These are phyloP conservation scores for Sepiola atlantica DNA, from an alignment of 2,888 invertebrate species.

Conservation along the genomic window DNA sequence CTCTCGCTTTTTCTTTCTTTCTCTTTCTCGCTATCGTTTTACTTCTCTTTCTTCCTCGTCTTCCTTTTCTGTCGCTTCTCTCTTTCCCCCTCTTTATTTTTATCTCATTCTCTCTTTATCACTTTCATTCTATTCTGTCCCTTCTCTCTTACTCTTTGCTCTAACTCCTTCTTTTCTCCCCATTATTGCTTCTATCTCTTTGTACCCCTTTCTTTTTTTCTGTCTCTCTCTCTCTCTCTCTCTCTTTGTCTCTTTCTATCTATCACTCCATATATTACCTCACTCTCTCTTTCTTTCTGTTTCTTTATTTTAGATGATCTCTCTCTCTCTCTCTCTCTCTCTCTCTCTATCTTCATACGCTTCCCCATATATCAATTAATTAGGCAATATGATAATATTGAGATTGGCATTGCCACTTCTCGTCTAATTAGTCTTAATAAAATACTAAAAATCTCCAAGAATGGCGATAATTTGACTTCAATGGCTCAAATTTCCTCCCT, in stretches of 20 bases:
- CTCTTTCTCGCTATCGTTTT: too few species aligned
- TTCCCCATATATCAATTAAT: background rate
- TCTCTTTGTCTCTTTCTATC: too few species aligned
- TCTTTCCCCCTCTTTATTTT: too few species aligned
- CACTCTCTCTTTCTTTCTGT: background rate
- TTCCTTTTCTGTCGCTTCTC: too few species aligned
- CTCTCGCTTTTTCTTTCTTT: too few species aligned
- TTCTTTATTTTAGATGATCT: background rate
- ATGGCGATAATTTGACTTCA: background rate
- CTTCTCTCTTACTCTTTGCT: too few species aligned
- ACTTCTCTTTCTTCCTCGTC: too few species aligned
- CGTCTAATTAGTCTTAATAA: background rate
- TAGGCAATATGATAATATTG: conserved; percentile 22
- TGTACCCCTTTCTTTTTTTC: too few species aligned
- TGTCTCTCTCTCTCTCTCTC: too few species aligned
- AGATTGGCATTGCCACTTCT: background rate
- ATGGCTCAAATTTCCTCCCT: background rate
- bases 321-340: background rate
- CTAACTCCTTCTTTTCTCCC: too few species aligned
- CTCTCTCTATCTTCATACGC: background rate
- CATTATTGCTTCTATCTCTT: too few species aligned
- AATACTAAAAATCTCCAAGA: background rate
- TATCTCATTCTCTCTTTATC: background rate
- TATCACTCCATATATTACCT: background rate
- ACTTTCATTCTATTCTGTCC: too few species aligned